These are phyloP conservation scores for Bovichtus variegatus DNA, from an alignment of 2,797 vertebrate species.

Conservation along the genomic window DNA sequence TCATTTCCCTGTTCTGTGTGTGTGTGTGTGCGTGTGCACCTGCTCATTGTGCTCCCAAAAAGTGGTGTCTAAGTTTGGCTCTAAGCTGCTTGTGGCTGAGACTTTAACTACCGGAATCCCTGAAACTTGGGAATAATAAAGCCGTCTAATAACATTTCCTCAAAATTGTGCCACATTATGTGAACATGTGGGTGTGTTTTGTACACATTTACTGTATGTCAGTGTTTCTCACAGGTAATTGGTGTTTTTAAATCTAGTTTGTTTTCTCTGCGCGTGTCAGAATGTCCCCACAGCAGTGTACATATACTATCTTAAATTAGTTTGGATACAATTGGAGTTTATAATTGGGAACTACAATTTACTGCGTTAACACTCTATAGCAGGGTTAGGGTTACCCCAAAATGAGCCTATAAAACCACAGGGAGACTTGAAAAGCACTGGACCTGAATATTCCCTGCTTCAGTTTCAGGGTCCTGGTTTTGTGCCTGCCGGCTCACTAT, in stretches of 20 bases:
- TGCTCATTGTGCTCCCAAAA: conserved; percentile 14
- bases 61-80: conserved; percentile 35
- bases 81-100: conserved; percentile 10
- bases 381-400: too few relatives aligned
- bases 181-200: background rate
- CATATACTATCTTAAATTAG: background rate
- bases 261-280: background rate
- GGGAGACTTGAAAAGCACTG: conserved; percentile 15
- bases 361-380: background rate
- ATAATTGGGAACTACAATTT: background rate
- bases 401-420: conserved; percentile 15
- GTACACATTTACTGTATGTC: background rate
- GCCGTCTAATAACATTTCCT: conserved; percentile 23
- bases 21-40: background rate
- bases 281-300: background rate
- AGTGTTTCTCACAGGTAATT: conserved; percentile 19
- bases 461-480: background rate
- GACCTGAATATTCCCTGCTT: background rate
- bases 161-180: conserved; percentile 1
- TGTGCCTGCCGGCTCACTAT: background rate
- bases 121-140: conserved; percentile 34
- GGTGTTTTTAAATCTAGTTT: background rate
- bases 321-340: background rate
- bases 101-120: conserved; percentile 40
- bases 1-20: conserved; percentile 3